Percentiles rank a stretch among this genome's conserved stretches.
Evolutionary conservation across 1,140 invertebrate species (phyloP).

Genomic region (Sitobion miscanthi): DNA sequence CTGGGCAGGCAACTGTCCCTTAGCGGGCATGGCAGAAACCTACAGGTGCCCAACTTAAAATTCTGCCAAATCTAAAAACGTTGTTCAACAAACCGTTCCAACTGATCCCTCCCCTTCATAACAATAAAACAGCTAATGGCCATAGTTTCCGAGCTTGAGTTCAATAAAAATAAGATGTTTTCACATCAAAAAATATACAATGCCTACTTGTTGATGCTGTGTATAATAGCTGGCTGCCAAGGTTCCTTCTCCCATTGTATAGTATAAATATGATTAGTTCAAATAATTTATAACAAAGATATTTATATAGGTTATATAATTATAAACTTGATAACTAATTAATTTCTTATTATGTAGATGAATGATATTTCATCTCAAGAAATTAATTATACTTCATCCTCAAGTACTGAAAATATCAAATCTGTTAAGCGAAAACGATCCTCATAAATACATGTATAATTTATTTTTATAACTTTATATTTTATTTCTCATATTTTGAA

Average conservation of each 20-base stretch:
- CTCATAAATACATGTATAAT: background rate
- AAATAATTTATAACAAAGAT: background rate
- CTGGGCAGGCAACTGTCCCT: too few relatives aligned
- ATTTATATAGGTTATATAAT: background rate
- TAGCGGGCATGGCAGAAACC: too few relatives aligned
- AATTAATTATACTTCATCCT: background rate
- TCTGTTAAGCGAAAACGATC: constrained; percentile 21
- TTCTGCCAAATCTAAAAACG: too few relatives aligned
- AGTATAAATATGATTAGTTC: background rate
- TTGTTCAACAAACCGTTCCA: too few relatives aligned
- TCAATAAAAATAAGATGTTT: too few relatives aligned
- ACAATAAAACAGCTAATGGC: too few relatives aligned
- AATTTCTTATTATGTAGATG: background rate
- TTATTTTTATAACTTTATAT: background rate
- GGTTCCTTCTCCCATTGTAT: background rate
- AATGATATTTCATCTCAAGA: constrained; percentile 18
- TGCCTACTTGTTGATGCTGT: background rate
- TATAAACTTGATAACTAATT: background rate
- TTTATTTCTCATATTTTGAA: background rate
- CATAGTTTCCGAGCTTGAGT: too few relatives aligned
- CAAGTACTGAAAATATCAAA: background rate
- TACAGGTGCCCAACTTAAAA: too few relatives aligned
- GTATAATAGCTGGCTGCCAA: background rate
- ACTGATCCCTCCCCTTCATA: too few relatives aligned
- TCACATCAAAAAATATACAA: too few relatives aligned